Evolutionary conservation across 2,113 vertebrate species (phyloP), one percentile per base, ranked within the genome.

Genomic region (Trinectes maculatus): DNA sequence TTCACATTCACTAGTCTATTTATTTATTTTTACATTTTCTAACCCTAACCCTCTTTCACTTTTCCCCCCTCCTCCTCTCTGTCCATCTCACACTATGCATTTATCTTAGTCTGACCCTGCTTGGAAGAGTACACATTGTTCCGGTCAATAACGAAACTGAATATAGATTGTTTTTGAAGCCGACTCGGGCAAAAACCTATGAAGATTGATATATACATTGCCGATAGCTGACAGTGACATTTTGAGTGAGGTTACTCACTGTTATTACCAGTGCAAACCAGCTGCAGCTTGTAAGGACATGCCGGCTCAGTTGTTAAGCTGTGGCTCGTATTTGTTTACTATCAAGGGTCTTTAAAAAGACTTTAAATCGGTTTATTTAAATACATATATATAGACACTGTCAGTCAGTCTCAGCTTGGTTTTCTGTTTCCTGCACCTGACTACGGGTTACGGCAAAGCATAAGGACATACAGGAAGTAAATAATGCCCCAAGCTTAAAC

Each of bases 121-220:
- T 55, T 60, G 72, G 57, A 62, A 53, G 48, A 59, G 64, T 43
- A 47, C 71, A 51, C 60, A 72, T 63, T 77, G 49, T 54, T 60
- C 74, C 77, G 75, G 78, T 86, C 89, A 83, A 87, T 87, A 84
- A 79, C 43, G 76, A 59, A 79, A 75, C 51, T 26, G 56, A 15
- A 6, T 81, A 85, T 89, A 37, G 89, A 90, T 88, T 85, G 79
- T 52, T 53, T 63, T 29, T 19, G 18, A 47, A 28, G 47, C 68
- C n/a, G 1, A 28, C 65, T 54, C 26, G 55, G 62, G 43, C 28
- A 71, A 26, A 68, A 70, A 70, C 40, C 33, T 25, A 79, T 53
- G 52, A 87, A 86, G 89, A 90, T 87, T 83, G 87, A 89, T 87
- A 82, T 28, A 53, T 34, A 5, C 48, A 52, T 79, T 47, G 61